Base-by-base conservation (phyloP, 2,113 vertebrate genomes). In the Chunga burmeisteri region DNA sequence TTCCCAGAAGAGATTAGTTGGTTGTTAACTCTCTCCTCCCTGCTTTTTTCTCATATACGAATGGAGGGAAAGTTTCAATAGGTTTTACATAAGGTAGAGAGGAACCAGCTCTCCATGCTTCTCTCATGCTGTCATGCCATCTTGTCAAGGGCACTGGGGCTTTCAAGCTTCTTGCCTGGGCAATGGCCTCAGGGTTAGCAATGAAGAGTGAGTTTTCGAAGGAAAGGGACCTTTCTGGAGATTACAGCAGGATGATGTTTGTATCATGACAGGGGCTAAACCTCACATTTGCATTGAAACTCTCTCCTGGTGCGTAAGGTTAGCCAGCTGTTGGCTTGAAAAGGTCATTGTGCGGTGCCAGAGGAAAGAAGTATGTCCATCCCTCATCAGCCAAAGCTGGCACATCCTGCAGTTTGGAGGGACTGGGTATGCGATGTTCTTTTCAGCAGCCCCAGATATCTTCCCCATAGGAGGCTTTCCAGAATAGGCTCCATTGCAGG, bases 221-320 rank as follows among this genome's bases (percentile, higher is more conserved):
- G 40, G 38, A 38, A 46, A 49, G 4, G 34, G 14, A 42, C 36
- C 18, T 65, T 71, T 22, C 72, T 49, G 38, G 84, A 42, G 27
- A 42, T 84, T 21, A 58, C 50, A 94, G 47, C 50, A 90, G 56
- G 75, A 59, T 18, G 10, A 46, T 7, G 17, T 68, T 53, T 70
- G 17, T 38, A 1, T 10, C 50, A 34, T 7, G 52, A 32, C 32
- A 46, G 47, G 13, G 36, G 15, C 58, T 47, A 47, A 67, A 14
- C 25, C 32, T 70, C 46, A 38, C 16, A 30, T 50, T 50, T 47
- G 36, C 40, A 29, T 9, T 20, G 58, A 80, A 26, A 34, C 19
- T 10, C 29, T 15, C 23, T 75, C 56, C 27, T 0, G 0, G 14
- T 18, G 42, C 0, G 1, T 86, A 23, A 71, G 14, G 34, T 16